These are phyloP conservation scores for Crypturellus tataupa DNA, from an alignment of 2,797 vertebrate species.

Conservation along the genomic window DNA sequence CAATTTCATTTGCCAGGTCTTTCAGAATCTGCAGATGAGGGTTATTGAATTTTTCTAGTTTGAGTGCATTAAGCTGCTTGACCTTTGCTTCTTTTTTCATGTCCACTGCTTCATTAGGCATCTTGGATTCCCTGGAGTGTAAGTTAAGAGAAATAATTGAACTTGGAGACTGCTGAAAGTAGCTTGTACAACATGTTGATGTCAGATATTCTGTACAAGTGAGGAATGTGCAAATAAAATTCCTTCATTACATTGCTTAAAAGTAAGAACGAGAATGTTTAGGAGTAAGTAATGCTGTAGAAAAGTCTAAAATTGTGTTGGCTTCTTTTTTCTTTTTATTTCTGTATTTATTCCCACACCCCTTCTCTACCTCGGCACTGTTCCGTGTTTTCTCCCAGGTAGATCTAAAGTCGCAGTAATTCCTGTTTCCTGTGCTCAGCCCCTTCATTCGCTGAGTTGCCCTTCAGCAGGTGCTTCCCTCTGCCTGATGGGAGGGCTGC, in stretches of 20 bases:
- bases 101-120: not conserved
- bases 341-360: too few species aligned
- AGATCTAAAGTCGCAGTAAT: not conserved
- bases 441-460: not conserved
- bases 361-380: fast-evolving
- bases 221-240: not conserved
- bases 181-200: not conserved
- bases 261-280: not conserved
- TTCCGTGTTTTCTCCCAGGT: fast-evolving
- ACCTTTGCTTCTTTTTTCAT: conserved; percentile 14
- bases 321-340: not conserved
- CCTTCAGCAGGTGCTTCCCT: not conserved
- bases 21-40: not conserved
- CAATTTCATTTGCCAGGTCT: not conserved
- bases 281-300: not conserved
- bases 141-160: conserved; percentile 17
- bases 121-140: conserved; percentile 31
- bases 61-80: not conserved
- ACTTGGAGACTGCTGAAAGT: not conserved
- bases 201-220: not conserved
- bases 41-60: not conserved
- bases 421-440: not conserved
- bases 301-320: not conserved
- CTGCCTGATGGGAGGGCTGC: not conserved
- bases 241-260: not conserved